These are phyloP conservation scores for Eledona agricola DNA, from an alignment of 2,888 invertebrate species.

Conservation along the genomic window DNA sequence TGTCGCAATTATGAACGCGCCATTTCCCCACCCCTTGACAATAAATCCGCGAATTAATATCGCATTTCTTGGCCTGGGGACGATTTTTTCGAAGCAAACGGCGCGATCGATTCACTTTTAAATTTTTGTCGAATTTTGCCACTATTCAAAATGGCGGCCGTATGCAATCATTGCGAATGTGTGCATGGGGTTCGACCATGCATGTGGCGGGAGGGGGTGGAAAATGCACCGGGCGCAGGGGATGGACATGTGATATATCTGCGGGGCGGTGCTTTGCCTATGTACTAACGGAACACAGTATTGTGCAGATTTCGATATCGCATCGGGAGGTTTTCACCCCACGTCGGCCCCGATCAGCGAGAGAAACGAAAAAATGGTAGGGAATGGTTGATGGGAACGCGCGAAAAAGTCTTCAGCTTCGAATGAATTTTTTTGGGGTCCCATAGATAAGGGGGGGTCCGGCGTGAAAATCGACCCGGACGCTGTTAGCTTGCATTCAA, in stretches of 20 bases:
- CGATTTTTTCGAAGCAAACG: conserved; percentile 13
- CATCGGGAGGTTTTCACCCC: conserved; percentile 13
- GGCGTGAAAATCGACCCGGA: conserved; percentile 21
- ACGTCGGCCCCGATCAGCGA: conserved; percentile 23
- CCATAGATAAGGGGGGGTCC: conserved; percentile 5
- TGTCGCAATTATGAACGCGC: too few relatives aligned
- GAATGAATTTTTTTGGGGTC: too few relatives aligned
- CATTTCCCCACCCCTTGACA: too few relatives aligned
- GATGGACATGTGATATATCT: conserved; percentile 53
- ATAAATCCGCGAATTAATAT: too few relatives aligned
- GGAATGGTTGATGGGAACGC: neutral
- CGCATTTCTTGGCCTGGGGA: too few relatives aligned
- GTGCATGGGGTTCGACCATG: conserved; percentile 36
- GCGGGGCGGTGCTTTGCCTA: conserved; percentile 53
- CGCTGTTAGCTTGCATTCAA: conserved; percentile 14
- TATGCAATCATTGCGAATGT: conserved; percentile 30
- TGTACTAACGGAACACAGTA: conserved; percentile 57
- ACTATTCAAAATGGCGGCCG: conserved; percentile 34
- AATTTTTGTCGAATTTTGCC: conserved; percentile 18
- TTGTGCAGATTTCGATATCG: conserved; percentile 44
- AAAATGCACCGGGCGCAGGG: conserved; percentile 29
- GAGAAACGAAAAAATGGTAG: conserved; percentile 2
- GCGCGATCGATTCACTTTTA: neutral
- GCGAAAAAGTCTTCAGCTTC: conserved; percentile 2
- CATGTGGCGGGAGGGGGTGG: conserved; percentile 35